Percentiles rank a stretch among this genome's conserved stretches.
These are phyloP conservation scores for Stichodactyla mertensii DNA, from an alignment of 64 coral and sea anemone genomes.

Conservation along the genomic window DNA sequence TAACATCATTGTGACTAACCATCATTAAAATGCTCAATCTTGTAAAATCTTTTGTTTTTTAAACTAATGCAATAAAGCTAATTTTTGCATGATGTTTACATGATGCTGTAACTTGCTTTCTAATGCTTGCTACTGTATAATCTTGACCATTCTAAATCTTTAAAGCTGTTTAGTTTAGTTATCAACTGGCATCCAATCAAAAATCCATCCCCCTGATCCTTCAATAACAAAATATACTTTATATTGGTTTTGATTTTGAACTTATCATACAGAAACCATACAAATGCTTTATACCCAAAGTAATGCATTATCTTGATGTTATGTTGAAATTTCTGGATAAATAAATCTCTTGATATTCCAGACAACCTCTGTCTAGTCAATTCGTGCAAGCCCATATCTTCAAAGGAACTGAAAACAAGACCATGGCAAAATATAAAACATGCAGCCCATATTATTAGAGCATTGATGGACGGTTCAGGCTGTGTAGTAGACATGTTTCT, in stretches of 20 bases:
- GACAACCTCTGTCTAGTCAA: too few relatives aligned
- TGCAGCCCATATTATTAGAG: too few relatives aligned
- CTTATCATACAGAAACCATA: neutral
- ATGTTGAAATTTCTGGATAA: too few relatives aligned
- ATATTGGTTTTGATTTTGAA: neutral
- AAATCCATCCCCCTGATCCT: neutral
- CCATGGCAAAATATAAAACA: too few relatives aligned
- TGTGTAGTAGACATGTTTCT: too few relatives aligned
- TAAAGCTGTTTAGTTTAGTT: neutral
- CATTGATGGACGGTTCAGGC: too few relatives aligned
- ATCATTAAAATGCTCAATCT: neutral
- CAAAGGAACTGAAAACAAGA: too few relatives aligned
- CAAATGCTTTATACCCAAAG: too few relatives aligned
- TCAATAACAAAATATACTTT: neutral
- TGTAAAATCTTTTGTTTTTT: neutral
- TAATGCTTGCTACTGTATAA: neutral
- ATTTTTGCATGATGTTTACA: neutral
- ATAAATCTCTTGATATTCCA: too few relatives aligned
- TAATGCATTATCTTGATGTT: too few relatives aligned
- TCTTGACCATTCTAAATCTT: neutral
- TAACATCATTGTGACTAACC: neutral
- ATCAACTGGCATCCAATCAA: conserved; percentile 20
- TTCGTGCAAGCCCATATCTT: too few relatives aligned
- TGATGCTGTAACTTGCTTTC: neutral
- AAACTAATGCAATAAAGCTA: neutral